These are phyloP conservation scores for Bagarius yarrelli DNA, from an alignment of 2,113 vertebrate genomes.

Conservation along the genomic window DNA sequence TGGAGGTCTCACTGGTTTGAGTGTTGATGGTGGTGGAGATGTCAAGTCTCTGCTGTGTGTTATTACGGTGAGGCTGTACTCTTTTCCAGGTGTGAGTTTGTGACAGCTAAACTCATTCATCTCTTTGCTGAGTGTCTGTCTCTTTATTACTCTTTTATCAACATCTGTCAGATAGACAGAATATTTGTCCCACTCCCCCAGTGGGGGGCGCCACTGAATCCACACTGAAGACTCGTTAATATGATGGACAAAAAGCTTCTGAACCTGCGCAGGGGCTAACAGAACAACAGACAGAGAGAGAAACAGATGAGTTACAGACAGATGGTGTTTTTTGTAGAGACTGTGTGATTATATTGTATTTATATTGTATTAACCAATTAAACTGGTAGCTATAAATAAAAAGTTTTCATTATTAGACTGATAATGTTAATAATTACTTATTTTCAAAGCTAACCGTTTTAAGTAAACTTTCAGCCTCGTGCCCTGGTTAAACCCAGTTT, in stretches of 20 bases:
- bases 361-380: too few species aligned
- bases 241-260: constrained; percentile 79
- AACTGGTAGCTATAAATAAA: too few species aligned
- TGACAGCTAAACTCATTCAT: constrained; percentile 81
- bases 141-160: constrained; percentile 60
- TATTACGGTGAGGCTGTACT: constrained; percentile 75
- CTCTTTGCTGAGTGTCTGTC: constrained; percentile 72
- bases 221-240: constrained; percentile 79
- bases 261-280: constrained; percentile 81
- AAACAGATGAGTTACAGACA: background rate
- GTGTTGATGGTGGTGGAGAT: constrained; percentile 76
- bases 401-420: too few species aligned
- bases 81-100: constrained; percentile 77
- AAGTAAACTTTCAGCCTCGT: too few species aligned
- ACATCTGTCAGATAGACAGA: constrained; percentile 71
- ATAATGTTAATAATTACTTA: too few species aligned
- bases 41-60: constrained; percentile 81
- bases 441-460: too few species aligned
- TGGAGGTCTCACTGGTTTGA: constrained; percentile 77
- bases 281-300: background rate
- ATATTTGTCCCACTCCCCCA: constrained; percentile 83
- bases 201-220: constrained; percentile 77
- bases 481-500: background rate
- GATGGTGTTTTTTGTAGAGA: background rate
- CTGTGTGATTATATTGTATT: too few species aligned